Evolutionary conservation across 2,797 vertebrate species (phyloP).

Genomic region (Oreortyx pictus): DNA sequence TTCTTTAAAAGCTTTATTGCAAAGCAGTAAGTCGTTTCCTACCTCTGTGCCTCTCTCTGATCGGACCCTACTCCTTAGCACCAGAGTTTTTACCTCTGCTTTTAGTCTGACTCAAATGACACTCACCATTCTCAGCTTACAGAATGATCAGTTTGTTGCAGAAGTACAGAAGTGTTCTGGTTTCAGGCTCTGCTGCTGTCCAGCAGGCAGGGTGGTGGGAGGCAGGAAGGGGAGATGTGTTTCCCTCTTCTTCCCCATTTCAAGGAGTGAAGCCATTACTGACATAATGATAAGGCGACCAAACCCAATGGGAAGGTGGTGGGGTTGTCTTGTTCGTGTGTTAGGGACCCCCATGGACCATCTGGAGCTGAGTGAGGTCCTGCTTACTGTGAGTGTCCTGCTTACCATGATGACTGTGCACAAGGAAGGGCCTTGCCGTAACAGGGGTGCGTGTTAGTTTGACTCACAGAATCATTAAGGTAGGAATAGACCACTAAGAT

Average conservation of each 20-base stretch:
- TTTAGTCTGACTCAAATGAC: background rate
- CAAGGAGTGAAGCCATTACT: fast-evolving
- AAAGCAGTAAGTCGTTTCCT: slow-evolving; percentile 56
- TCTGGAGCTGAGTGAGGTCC: background rate
- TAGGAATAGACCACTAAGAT: no score
- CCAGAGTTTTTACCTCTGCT: background rate
- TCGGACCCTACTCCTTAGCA: background rate
- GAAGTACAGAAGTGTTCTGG: background rate
- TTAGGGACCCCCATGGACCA: background rate
- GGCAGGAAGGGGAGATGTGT: background rate
- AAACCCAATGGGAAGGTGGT: fast-evolving
- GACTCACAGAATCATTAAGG: no score
- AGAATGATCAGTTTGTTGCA: background rate
- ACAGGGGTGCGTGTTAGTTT: background rate
- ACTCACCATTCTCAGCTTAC: slow-evolving; percentile 3
- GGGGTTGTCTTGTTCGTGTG: background rate
- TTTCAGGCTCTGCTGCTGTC: background rate
- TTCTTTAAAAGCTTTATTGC: slow-evolving; percentile 55
- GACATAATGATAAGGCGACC: fast-evolving
- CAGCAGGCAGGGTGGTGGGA: background rate
- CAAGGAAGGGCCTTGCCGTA: background rate
- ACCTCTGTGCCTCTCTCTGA: background rate
- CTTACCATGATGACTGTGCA: background rate
- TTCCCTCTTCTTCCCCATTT: fast-evolving
- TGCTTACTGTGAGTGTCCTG: background rate